phyloP scores from a whole-genome alignment of 2,797 vertebrate genomes.

The Falco concolor region DNA sequence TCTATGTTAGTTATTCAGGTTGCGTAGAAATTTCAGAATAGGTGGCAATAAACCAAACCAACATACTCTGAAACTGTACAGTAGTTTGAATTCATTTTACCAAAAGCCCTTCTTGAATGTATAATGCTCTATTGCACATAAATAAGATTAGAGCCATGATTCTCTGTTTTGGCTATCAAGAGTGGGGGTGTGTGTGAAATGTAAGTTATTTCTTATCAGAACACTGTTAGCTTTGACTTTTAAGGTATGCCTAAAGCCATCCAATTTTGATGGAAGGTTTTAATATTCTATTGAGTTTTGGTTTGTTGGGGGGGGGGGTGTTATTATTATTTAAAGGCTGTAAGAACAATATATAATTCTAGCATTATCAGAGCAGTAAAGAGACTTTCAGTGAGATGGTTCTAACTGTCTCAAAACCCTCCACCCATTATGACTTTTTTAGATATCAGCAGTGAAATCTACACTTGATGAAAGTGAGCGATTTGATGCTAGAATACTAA shows the following conservation, averaged over 20 bases:
- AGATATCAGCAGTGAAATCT: neutral
- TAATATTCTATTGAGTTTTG: neutral
- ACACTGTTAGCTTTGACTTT: neutral
- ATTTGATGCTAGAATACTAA: neutral
- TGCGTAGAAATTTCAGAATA: neutral
- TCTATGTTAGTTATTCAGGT: neutral
- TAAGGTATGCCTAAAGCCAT: neutral
- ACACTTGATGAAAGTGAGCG: neutral
- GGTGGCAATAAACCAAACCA: neutral
- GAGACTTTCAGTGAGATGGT: neutral
- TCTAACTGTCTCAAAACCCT: neutral
- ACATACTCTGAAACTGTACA: neutral
- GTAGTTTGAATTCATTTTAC: neutral
- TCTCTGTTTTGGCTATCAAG: neutral
- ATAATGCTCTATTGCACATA: neutral
- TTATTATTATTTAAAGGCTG: neutral
- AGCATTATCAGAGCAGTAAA: neutral
- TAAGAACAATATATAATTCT: neutral
- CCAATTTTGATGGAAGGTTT: neutral
- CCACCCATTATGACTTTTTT: neutral
- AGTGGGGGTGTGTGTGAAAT: neutral
- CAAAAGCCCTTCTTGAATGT: neutral
- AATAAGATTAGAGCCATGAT: neutral
- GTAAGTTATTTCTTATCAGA: neutral
- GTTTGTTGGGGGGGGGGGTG: neutral